A percentile compares a stretch with the other conserved stretches of the same genome.
phyloP scores from a whole-genome alignment of 2,888 invertebrate genomes.

The Scaptomyza caliginosa region DNA sequence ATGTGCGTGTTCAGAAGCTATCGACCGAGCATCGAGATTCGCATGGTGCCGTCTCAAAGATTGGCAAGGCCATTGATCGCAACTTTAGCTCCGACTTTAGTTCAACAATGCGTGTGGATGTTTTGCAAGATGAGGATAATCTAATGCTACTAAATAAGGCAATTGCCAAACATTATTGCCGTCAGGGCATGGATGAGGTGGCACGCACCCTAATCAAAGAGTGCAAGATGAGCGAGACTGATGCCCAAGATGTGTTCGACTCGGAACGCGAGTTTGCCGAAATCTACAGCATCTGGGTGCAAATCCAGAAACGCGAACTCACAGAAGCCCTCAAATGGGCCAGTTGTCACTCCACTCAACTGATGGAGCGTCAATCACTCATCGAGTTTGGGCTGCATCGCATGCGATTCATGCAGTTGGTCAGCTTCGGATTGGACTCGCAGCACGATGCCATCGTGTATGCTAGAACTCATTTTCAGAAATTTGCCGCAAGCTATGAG shows the following conservation, averaged over 20 bases:
- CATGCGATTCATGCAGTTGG: slow-evolving; percentile 89
- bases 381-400: slow-evolving; percentile 93
- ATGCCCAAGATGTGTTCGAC: slow-evolving; percentile 82
- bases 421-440: slow-evolving; percentile 84
- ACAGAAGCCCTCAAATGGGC: slow-evolving; percentile 95
- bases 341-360: slow-evolving; percentile 88
- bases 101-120: slow-evolving; percentile 92
- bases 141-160: slow-evolving; percentile 91
- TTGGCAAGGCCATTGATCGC: slow-evolving; percentile 98
- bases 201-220: slow-evolving; percentile 89
- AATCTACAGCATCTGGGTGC: slow-evolving; percentile 94
- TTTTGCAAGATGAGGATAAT: slow-evolving; percentile 87
- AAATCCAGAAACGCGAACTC: slow-evolving; percentile 92
- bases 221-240: slow-evolving; percentile 79
- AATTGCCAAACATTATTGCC: slow-evolving; percentile 97
- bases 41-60: slow-evolving; percentile 92
- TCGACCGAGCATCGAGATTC: slow-evolving; percentile 93
- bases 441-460: slow-evolving; percentile 94
- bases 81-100: slow-evolving; percentile 97
- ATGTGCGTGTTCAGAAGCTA: slow-evolving; percentile 92
- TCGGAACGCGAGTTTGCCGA: slow-evolving; percentile 90
- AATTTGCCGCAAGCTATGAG: slow-evolving; percentile 90
- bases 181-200: slow-evolving; percentile 96
- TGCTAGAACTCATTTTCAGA: slow-evolving; percentile 92
- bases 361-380: slow-evolving; percentile 85